Evolutionary conservation across 2,113 vertebrate species (phyloP).

Genomic region (Baryphthengus martii): DNA sequence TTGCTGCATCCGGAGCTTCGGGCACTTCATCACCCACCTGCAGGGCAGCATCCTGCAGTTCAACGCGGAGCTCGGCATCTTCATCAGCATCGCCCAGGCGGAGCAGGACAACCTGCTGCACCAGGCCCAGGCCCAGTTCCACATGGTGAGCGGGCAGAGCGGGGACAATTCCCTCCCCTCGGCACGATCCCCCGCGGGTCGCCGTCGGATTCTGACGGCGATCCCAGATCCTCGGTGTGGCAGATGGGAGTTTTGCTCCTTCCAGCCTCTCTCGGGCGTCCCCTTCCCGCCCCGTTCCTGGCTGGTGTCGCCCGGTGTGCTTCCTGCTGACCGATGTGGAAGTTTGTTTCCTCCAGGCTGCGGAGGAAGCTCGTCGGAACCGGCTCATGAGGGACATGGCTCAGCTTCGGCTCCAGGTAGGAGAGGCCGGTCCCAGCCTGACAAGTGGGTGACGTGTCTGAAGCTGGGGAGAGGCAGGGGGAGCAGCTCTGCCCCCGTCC

Average conservation of each 20-base stretch:
- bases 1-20: conserved; percentile 94
- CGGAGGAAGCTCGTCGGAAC: conserved; percentile 94
- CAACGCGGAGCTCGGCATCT: conserved; percentile 92
- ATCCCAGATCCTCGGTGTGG: too few relatives aligned
- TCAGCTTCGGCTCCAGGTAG: conserved; percentile 93
- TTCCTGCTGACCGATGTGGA: background rate
- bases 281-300: background rate
- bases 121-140: conserved; percentile 95
- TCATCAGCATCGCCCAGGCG: conserved; percentile 88
- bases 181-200: background rate
- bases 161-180: background rate
- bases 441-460: background rate
- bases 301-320: background rate
- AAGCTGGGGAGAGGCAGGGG: background rate
- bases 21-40: conserved; percentile 90
- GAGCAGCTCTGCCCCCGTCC: background rate
- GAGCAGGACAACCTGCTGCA: conserved; percentile 88
- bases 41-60: conserved; percentile 95
- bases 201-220: rapidly evolving
- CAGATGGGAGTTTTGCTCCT: background rate
- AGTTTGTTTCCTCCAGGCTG: conserved; percentile 76
- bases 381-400: conserved; percentile 97
- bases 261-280: background rate
- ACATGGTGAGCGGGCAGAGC: conserved; percentile 85
- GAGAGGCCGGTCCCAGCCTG: background rate